These are phyloP conservation scores for Rotaria macrura DNA, from an alignment of 2,888 invertebrate genomes.

Conservation along the genomic window DNA sequence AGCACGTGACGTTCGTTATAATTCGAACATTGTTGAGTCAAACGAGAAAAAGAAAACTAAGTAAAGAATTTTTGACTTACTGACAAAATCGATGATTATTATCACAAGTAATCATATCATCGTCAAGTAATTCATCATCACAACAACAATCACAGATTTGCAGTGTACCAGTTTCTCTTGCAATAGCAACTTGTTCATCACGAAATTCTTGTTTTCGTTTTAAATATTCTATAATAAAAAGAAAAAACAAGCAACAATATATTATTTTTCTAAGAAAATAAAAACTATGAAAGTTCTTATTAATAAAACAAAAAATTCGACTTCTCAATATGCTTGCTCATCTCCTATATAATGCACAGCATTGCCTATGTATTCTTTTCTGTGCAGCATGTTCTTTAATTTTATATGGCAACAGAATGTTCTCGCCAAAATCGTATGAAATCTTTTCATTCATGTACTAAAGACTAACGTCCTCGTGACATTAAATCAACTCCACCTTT, in stretches of 20 bases:
- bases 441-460: not conserved
- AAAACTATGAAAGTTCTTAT: too few relatives aligned
- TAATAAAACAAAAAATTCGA: too few relatives aligned
- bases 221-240: constrained; percentile 32
- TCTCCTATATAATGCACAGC: not conserved
- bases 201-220: constrained; percentile 25
- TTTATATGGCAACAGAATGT: not conserved
- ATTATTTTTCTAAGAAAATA: not conserved
- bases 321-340: not conserved
- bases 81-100: constrained; percentile 53
- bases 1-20: too few relatives aligned
- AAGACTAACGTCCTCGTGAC: not conserved
- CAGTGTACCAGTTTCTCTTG: constrained; percentile 49
- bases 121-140: constrained; percentile 53
- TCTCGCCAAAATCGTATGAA: not conserved
- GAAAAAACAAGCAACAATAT: not conserved
- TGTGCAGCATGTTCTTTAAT: not conserved
- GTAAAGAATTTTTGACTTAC: constrained; percentile 43
- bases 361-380: not conserved
- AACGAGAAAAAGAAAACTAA: constrained; percentile 36
- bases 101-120: constrained; percentile 49
- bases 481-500: not conserved
- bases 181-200: constrained; percentile 37
- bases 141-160: constrained; percentile 56
- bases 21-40: too few relatives aligned